These are phyloP conservation scores for Pterostichus madidus DNA, from an alignment of 2,888 invertebrate genomes.

Conservation along the genomic window DNA sequence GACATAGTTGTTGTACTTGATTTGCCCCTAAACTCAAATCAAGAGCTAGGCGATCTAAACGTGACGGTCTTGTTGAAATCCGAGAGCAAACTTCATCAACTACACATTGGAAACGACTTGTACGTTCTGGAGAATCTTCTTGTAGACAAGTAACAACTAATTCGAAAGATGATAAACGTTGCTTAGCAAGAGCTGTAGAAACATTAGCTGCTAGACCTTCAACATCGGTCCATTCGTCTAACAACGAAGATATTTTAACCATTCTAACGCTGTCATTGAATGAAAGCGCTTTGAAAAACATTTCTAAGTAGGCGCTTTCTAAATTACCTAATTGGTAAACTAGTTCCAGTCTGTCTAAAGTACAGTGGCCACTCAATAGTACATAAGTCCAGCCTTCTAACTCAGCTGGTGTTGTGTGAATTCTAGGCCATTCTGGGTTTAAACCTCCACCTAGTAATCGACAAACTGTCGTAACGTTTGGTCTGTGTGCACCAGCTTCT, in stretches of 20 bases:
- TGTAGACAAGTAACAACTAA: slow-evolving; percentile 79
- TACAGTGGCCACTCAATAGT: slow-evolving; percentile 77
- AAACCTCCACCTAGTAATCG: slow-evolving; percentile 75
- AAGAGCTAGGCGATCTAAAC: slow-evolving; percentile 78
- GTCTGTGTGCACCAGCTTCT: slow-evolving; percentile 79
- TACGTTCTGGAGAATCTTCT: slow-evolving; percentile 77
- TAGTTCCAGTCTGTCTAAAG: slow-evolving; percentile 78
- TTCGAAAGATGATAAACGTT: slow-evolving; percentile 78
- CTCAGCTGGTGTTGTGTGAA: slow-evolving; percentile 77
- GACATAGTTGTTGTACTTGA: slow-evolving; percentile 79
- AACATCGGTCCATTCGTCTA: slow-evolving; percentile 79
- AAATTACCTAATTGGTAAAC: slow-evolving; percentile 78
- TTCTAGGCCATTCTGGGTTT: slow-evolving; percentile 74
- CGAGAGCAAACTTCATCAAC: slow-evolving; percentile 79
- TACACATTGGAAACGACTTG: slow-evolving; percentile 76
- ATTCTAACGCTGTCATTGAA: slow-evolving; percentile 79
- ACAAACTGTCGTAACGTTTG: slow-evolving; percentile 79
- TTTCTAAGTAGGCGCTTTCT: slow-evolving; percentile 77
- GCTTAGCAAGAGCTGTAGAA: slow-evolving; percentile 77
- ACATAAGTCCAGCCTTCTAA: slow-evolving; percentile 79
- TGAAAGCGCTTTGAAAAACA: slow-evolving; percentile 78
- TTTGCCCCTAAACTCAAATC: slow-evolving; percentile 79
- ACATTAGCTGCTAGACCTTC: slow-evolving; percentile 78
- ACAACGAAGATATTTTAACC: slow-evolving; percentile 78
- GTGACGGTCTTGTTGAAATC: slow-evolving; percentile 70